These are phyloP conservation scores for Thunnus albacares DNA, from an alignment of 2,797 vertebrate species.

Conservation along the genomic window DNA sequence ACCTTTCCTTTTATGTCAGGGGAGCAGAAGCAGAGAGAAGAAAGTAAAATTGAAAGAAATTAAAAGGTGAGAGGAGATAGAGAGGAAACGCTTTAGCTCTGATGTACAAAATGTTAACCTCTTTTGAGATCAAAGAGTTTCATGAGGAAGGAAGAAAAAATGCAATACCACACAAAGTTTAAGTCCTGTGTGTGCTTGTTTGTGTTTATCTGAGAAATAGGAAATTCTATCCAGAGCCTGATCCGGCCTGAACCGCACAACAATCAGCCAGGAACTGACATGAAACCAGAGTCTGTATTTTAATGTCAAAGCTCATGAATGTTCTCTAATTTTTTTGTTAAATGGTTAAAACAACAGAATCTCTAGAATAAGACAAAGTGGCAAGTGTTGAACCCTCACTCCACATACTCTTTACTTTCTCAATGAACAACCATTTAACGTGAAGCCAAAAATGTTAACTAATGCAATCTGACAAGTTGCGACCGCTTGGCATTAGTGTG, in stretches of 20 bases:
- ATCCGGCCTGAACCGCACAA: fast-evolving
- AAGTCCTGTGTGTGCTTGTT: slow-evolving; percentile 15
- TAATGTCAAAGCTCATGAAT: background rate
- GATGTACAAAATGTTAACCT: slow-evolving; percentile 69
- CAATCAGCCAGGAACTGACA: background rate
- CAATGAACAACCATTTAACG: background rate
- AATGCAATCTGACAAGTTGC: background rate
- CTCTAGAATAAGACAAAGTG: background rate
- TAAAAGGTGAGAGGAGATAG: slow-evolving; percentile 63
- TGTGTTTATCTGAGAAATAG: slow-evolving; percentile 19
- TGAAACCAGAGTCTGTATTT: slow-evolving; percentile 6
- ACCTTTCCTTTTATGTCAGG: slow-evolving; percentile 71
- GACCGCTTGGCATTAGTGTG: background rate
- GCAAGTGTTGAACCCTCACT: background rate
- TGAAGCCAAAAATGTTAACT: background rate
- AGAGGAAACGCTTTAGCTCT: slow-evolving; percentile 54
- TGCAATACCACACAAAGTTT: slow-evolving; percentile 12
- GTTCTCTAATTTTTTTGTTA: background rate
- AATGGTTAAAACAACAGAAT: background rate
- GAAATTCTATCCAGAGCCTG: background rate
- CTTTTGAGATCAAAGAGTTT: slow-evolving; percentile 68
- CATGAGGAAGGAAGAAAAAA: slow-evolving; percentile 33
- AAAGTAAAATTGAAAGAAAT: slow-evolving; percentile 71
- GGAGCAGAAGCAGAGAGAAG: slow-evolving; percentile 33
- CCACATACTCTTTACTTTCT: background rate